Evolutionary conservation across 2,113 vertebrate genomes (phyloP).

Genomic region (Panurus biarmicus): DNA sequence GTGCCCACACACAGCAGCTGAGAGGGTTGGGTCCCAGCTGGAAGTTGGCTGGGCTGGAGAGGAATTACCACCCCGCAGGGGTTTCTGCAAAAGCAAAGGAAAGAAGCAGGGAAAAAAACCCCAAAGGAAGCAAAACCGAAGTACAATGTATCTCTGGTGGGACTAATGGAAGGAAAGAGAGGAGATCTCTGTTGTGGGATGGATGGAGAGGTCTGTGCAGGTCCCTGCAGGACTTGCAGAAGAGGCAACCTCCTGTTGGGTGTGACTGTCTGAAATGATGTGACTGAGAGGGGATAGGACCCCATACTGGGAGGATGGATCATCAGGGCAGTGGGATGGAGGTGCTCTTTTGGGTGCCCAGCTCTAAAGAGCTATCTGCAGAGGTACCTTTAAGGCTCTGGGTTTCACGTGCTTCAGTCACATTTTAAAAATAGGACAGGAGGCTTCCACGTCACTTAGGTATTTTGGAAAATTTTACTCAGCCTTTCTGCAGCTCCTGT

Average conservation of each 20-base stretch:
- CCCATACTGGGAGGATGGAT: background rate
- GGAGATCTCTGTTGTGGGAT: background rate
- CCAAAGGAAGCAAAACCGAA: background rate
- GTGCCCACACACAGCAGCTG: background rate
- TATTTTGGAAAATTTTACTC: conserved; percentile 63
- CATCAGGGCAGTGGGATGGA: background rate
- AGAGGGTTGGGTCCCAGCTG: background rate
- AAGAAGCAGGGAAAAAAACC: background rate
- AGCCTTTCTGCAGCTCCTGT: conserved; percentile 53
- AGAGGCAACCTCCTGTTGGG: background rate
- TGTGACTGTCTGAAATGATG: fast-evolving
- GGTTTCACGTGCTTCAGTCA: background rate
- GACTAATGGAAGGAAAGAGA: background rate
- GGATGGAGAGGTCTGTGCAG: fast-evolving
- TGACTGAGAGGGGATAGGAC: background rate
- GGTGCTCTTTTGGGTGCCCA: background rate
- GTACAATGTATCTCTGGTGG: background rate
- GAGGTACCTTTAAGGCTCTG: conserved; percentile 40
- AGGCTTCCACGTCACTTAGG: conserved; percentile 46
- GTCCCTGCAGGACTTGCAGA: background rate
- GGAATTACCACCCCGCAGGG: background rate
- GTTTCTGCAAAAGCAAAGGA: background rate
- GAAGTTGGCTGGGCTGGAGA: background rate
- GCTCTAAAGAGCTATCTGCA: background rate
- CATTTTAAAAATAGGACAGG: conserved; percentile 51